phyloP scores from a whole-genome alignment of 2,113 vertebrate genomes.

The Dipodomys ordii region DNA sequence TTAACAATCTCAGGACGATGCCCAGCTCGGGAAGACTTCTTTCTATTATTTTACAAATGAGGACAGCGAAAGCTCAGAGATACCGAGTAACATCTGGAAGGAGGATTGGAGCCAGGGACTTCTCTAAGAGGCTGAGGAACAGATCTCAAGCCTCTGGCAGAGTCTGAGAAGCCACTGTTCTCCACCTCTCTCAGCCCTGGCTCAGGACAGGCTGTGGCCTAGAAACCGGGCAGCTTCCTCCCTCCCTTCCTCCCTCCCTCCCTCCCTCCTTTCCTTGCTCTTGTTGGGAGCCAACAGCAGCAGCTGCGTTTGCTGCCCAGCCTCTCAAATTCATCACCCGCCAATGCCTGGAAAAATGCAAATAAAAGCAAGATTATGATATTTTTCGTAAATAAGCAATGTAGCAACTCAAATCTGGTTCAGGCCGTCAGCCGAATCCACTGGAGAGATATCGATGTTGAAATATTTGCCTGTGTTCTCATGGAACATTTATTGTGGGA shows the following conservation, averaged over 20 bases:
- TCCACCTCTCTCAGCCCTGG: rapidly evolving
- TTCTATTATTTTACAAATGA: neutral
- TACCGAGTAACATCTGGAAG: rapidly evolving
- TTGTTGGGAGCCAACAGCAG: constrained; percentile 23
- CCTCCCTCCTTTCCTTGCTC: no score
- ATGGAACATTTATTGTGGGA: constrained; percentile 83
- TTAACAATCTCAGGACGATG: neutral
- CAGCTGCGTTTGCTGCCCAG: constrained; percentile 48
- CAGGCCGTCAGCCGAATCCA: constrained; percentile 79
- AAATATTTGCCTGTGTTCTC: constrained; percentile 82
- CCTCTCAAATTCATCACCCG: constrained; percentile 72
- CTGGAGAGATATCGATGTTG: constrained; percentile 82
- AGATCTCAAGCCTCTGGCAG: rapidly evolving
- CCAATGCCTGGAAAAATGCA: constrained; percentile 82
- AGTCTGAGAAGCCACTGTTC: no score
- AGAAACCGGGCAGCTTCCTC: no score
- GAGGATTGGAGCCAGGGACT: neutral
- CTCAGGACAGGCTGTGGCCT: neutral
- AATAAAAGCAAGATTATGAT: constrained; percentile 84
- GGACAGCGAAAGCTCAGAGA: no score
- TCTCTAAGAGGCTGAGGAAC: rapidly evolving
- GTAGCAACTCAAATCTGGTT: constrained; percentile 83
- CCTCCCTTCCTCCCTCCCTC: neutral
- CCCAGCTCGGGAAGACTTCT: rapidly evolving
- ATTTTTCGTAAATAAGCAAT: constrained; percentile 85